These are phyloP conservation scores for Zaprionus camerounensis DNA, from an alignment of 1,140 invertebrate genomes.

Conservation along the genomic window DNA sequence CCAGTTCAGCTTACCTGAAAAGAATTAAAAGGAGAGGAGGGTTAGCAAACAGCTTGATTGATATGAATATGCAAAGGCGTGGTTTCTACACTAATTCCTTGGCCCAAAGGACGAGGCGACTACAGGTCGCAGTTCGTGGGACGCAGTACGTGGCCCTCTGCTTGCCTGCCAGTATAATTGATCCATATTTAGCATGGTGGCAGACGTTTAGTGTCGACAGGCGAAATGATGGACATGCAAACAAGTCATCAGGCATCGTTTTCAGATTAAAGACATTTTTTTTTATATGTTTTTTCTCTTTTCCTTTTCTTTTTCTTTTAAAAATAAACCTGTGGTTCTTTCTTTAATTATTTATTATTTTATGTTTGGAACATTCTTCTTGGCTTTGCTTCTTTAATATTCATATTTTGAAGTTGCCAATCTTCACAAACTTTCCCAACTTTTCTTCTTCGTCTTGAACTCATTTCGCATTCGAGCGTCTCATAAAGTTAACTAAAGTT, in stretches of 20 bases:
- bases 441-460: background rate
- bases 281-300: background rate
- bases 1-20: slow-evolving; percentile 67
- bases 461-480: background rate
- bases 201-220: slow-evolving; percentile 58
- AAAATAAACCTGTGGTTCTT: background rate
- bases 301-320: background rate
- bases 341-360: background rate
- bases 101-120: background rate
- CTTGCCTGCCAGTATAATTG: slow-evolving; percentile 56
- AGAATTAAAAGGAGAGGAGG: slow-evolving; percentile 23
- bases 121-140: background rate
- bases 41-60: slow-evolving; percentile 54
- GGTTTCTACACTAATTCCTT: slow-evolving; percentile 50
- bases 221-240: slow-evolving; percentile 72
- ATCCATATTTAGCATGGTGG: slow-evolving; percentile 70
- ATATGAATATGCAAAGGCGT: slow-evolving; percentile 21
- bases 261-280: background rate
- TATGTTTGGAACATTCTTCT: background rate
- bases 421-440: background rate
- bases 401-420: background rate
- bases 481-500: slow-evolving; percentile 18
- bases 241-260: slow-evolving; percentile 58
- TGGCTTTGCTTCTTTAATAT: background rate
- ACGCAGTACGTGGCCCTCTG: background rate